These are phyloP conservation scores for Brachyistius frenatus DNA, from an alignment of 2,113 vertebrate species.

Conservation along the genomic window DNA sequence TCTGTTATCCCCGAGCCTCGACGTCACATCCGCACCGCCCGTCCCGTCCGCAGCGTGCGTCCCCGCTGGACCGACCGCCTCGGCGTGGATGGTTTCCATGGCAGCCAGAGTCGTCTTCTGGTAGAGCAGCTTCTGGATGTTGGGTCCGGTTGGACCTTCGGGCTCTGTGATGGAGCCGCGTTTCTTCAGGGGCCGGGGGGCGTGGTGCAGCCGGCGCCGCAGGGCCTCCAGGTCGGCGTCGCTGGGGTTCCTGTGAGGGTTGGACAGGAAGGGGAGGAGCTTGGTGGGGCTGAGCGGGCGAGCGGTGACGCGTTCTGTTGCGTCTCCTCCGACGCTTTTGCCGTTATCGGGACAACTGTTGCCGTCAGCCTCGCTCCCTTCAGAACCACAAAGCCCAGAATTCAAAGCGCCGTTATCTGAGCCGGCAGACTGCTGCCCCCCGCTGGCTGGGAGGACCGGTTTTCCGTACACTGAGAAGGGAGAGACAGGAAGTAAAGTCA, in stretches of 20 bases:
- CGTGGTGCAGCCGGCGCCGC: conserved; percentile 91
- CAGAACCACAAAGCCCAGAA: conserved; percentile 9
- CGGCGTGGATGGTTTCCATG: conserved; percentile 89
- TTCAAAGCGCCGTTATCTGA: conserved; percentile 65
- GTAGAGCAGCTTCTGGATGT: conserved; percentile 95
- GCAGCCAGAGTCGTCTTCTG: conserved; percentile 95
- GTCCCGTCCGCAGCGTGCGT: conserved; percentile 36
- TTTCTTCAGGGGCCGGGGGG: conserved; percentile 93
- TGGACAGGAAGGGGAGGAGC: conserved; percentile 93
- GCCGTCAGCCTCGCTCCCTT: conserved; percentile 71
- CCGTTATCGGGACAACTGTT: conserved; percentile 41
- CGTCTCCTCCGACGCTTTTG: conserved; percentile 78
- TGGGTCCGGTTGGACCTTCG: conserved; percentile 92
- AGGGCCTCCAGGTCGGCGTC: conserved; percentile 91
- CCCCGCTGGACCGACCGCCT: conserved; percentile 55
- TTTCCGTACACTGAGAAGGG: conserved; percentile 90
- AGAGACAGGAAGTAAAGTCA: background rate
- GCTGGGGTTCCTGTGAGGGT: conserved; percentile 90
- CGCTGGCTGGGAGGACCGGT: conserved; percentile 86
- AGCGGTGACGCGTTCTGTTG: conserved; percentile 83
- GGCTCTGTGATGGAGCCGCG: conserved; percentile 96
- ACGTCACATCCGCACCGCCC: conserved; percentile 24
- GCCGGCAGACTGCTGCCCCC: conserved; percentile 65
- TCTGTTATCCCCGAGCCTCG: background rate
- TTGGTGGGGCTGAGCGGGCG: conserved; percentile 97